Evolutionary conservation across 2,888 invertebrate genomes (phyloP), one percentile per base, ranked within the genome.

Genomic region (Salticus scenicus): DNA sequence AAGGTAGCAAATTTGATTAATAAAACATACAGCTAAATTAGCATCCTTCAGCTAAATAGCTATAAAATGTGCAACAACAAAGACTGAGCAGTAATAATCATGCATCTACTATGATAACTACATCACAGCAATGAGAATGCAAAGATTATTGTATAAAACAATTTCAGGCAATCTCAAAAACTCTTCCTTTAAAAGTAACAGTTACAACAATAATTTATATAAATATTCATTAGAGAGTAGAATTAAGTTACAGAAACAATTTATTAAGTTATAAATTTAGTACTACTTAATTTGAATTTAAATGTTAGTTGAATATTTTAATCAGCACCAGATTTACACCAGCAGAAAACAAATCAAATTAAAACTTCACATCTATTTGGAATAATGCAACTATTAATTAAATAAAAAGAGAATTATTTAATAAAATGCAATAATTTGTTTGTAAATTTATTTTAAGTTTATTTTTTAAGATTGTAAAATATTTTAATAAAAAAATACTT

Each of bases 121-220:
- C 70, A 70, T 70, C 70, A 70, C 70, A 70, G 70, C 70, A 70
- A 70, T 70, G 20, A 24, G 20, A 57, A 57, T 57, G 20, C 24
- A 57, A 24, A 24, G 17, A 17, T 51, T 20, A 51, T 37, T 17
- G 17, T 57, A 57, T 57, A 57, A 24, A 57, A 57, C 2, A 57
- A 24, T 57, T 47, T 47, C 57, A 2, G 57, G 24, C 24, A 20
- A 24, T 57, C 17, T 37, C 37, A 10, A 7, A 10, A 10, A 37
- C 10, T 24, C 24, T 24, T 24, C 57, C 24, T 57, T 57, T 5
- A 57, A 57, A 57, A 57, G 5, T 57, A 57, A 5, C 24, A 24
- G 5, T 24, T 24, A 47, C 17, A 47, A 24, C 57, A 57, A 20
- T 57, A 24, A 57, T 24, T 57, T 7, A 5, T 57, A 57, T 57